These are phyloP conservation scores for Hydrolagus colliei DNA, from an alignment of 2,797 vertebrate genomes.

Conservation along the genomic window DNA sequence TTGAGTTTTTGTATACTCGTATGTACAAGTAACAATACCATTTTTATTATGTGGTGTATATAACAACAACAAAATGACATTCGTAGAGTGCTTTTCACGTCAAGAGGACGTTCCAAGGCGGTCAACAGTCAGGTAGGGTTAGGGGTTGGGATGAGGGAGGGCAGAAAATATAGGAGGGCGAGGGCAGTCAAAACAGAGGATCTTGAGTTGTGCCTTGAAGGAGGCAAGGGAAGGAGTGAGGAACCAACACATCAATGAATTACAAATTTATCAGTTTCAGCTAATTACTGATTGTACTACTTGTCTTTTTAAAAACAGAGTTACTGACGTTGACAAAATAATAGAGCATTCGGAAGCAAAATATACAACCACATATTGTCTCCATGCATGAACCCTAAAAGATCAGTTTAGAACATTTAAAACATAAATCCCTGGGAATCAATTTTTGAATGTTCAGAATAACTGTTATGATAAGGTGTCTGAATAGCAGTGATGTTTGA, in stretches of 20 bases:
- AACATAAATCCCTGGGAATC: too few species aligned
- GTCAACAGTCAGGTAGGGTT: too few species aligned
- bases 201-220: too few species aligned
- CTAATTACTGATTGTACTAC: neutral
- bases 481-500: neutral
- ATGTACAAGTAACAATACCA: neutral
- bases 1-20: neutral
- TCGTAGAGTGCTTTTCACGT: too few species aligned
- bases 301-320: neutral
- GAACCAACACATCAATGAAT: neutral
- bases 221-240: too few species aligned
- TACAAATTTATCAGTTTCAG: neutral
- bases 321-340: neutral
- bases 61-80: too few species aligned
- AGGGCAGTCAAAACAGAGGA: too few species aligned
- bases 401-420: too few species aligned
- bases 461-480: neutral
- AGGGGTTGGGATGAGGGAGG: too few species aligned
- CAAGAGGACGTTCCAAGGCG: too few species aligned
- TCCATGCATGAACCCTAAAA: neutral
- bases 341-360: neutral
- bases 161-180: too few species aligned
- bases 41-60: neutral
- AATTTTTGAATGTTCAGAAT: neutral
- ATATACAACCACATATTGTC: neutral